phyloP scores from a whole-genome alignment of 2,888 invertebrate genomes.

The Ichneumon xanthorius region DNA sequence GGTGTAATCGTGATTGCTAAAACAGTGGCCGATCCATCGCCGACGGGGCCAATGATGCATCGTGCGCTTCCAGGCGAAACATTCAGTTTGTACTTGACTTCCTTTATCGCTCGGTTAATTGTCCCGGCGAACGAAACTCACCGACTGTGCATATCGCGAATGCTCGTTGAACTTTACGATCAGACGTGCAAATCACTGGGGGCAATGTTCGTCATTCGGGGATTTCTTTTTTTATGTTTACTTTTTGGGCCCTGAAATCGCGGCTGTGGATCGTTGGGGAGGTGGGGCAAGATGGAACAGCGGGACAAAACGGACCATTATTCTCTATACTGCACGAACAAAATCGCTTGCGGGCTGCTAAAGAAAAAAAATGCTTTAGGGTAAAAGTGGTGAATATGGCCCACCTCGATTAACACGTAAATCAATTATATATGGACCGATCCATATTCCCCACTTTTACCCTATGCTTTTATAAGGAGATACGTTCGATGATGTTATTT shows the following conservation, averaged over 20 bases:
- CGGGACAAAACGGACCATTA: too few relatives aligned
- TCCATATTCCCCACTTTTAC: too few relatives aligned
- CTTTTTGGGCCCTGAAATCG: background rate
- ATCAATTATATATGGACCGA: too few relatives aligned
- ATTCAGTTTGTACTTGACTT: background rate
- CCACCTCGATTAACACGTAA: too few relatives aligned
- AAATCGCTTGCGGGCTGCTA: too few relatives aligned
- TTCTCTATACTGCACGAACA: too few relatives aligned
- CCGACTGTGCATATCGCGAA: background rate
- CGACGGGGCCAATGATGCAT: background rate
- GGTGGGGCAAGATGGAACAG: too few relatives aligned
- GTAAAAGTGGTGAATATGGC: too few relatives aligned
- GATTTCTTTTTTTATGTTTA: background rate
- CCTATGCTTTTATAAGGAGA: too few relatives aligned
- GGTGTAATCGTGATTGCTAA: background rate
- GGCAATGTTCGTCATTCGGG: background rate
- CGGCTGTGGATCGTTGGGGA: background rate
- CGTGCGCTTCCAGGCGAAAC: background rate
- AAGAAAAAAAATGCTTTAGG: too few relatives aligned
- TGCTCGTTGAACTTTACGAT: background rate
- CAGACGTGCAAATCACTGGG: background rate
- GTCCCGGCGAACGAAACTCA: background rate
- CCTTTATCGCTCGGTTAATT: slow-evolving; percentile 7
- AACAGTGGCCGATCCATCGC: slow-evolving; percentile 10
- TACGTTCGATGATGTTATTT: too few relatives aligned